Base-by-base conservation (phyloP, 2,113 vertebrate species). In the Caranx ignobilis region DNA sequence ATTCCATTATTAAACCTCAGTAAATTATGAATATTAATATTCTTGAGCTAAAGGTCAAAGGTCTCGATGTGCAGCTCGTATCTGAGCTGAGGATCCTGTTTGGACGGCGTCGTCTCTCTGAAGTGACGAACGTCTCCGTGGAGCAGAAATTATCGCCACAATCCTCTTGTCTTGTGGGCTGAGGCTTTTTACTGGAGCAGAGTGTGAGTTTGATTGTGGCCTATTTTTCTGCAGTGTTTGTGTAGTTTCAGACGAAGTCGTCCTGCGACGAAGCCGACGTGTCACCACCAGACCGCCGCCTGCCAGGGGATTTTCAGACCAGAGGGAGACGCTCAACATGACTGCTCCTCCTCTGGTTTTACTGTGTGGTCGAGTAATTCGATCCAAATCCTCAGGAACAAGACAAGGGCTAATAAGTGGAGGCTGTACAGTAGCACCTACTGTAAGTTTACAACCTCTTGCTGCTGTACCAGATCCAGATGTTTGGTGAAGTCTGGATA, bases 341-440 rank as follows among this genome's bases (percentile, higher is more conserved):
- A 70, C 81, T 77, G 34, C 78, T 82, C 50, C 76, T 75, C 62
- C 82, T 80, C 64, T 84, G 68, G 79, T 88, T 93, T 94, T 87
- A 86, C 62, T 75, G 3, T 84, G 83, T 61, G 81, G 85, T 85
- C 59, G 67, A 84, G 19, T 76, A 93, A 95, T 73, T 92, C 50
- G 93, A 94, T 91, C 80, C 78, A 85, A 89, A 89, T 79, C 64
- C 84, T 85, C 81, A 85, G 78, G 73, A 93, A 93, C 45, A 71
- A 88, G 73, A 91, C 63, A 11, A 88, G 81, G 19, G 86, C 86
- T 87, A 94, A 92, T 86, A 93, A 91, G 59, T 65, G 86, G 87
- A 71, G 88, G 85, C 43, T 80, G 74, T 54, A 91, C 74, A 94
- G 85, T 77, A 94, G 85, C 59, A 83, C 69, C 43, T 83, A 74